Conservation (phyloP, 2,888 invertebrate species). For the Pegoplata infirma region DNA sequence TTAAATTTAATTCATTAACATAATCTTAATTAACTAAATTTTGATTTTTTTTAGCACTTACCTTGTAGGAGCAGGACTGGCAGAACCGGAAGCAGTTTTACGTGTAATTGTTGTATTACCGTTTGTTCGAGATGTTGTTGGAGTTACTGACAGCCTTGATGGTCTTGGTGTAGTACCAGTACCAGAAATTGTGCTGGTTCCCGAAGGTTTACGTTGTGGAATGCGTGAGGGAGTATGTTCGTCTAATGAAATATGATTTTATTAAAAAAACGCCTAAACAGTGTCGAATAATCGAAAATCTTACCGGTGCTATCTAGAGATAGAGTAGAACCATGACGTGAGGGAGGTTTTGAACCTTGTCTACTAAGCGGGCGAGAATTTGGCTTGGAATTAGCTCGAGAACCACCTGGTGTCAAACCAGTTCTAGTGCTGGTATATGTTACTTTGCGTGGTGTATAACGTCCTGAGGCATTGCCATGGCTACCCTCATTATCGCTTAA, state of each 20-base stretch:
- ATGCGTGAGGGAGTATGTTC: constrained; percentile 86
- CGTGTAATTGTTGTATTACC: constrained; percentile 79
- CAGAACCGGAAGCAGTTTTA: constrained; percentile 87
- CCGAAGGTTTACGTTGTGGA: constrained; percentile 84
- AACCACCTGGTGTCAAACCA: constrained; percentile 87
- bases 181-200: constrained; percentile 81
- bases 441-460: constrained; percentile 83
- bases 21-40: constrained; percentile 20
- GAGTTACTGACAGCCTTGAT: constrained; percentile 81
- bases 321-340: constrained; percentile 94
- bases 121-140: constrained; percentile 81
- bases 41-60: constrained; percentile 74
- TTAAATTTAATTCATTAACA: background rate
- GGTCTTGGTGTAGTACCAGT: constrained; percentile 79
- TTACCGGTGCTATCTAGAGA: constrained; percentile 92
- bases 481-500: constrained; percentile 90
- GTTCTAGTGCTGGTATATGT: constrained; percentile 81
- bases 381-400: constrained; percentile 86
- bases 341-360: constrained; percentile 93
- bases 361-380: constrained; percentile 91
- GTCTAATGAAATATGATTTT: constrained; percentile 66
- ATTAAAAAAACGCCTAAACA: background rate
- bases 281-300: background rate
- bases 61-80: constrained; percentile 89
- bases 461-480: constrained; percentile 75